Percentiles rank a stretch among this genome's conserved stretches.
Evolutionary conservation across 1,140 invertebrate species (phyloP).

Genomic region (Calycopis cecrops): DNA sequence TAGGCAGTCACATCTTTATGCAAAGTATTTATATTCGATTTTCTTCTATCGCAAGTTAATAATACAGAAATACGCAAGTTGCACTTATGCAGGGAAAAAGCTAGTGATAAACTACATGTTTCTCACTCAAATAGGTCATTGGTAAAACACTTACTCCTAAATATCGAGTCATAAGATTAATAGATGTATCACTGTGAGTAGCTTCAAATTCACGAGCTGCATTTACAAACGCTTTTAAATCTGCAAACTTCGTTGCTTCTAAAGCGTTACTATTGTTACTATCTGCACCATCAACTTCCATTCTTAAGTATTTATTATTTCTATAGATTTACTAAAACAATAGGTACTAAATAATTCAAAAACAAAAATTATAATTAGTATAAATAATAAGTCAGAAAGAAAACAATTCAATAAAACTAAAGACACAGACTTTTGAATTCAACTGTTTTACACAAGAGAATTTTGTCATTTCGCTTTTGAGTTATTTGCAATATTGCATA

Average conservation of each 20-base stretch:
- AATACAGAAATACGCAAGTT: no score
- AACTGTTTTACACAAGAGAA: constrained; percentile 28
- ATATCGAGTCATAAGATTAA: constrained; percentile 64
- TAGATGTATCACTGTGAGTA: constrained; percentile 62
- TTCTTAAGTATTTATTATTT: background rate
- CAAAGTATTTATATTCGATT: no score
- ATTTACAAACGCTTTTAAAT: constrained; percentile 67
- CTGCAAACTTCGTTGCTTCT: constrained; percentile 57
- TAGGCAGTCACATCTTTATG: no score
- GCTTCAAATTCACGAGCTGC: constrained; percentile 66
- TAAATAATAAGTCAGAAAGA: no score
- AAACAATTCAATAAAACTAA: background rate
- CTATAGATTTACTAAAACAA: background rate
- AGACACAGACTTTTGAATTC: constrained; percentile 25
- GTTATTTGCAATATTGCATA: no score
- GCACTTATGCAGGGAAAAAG: no score
- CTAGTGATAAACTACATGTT: no score
- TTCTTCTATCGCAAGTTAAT: no score
- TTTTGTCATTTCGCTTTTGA: no score
- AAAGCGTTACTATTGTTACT: constrained; percentile 40
- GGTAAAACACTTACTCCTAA: constrained; percentile 50
- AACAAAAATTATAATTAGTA: background rate
- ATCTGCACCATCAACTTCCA: constrained; percentile 60
- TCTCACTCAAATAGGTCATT: background rate
- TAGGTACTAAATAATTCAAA: background rate